Conservation (phyloP, 1,140 invertebrate genomes). For the Hestina assimilis region DNA sequence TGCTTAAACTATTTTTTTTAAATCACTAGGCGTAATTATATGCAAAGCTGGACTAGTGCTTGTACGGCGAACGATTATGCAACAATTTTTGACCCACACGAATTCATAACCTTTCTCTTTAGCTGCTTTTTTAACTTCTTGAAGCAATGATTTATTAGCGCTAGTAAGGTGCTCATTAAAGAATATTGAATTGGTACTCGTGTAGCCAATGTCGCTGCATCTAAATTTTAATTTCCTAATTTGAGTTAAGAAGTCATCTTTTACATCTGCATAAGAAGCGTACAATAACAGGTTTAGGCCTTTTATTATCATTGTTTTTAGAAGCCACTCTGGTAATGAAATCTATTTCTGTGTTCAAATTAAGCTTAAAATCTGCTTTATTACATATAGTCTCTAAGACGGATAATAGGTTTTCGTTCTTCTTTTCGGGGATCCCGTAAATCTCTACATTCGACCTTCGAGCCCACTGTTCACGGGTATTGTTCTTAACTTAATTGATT, state of each 20-base stretch:
- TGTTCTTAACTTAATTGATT: neutral
- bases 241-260: neutral
- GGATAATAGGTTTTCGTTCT: neutral
- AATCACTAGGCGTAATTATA: neutral
- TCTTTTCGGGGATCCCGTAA: constrained; percentile 5
- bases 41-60: neutral
- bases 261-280: constrained; percentile 3
- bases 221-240: neutral
- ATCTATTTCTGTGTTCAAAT: neutral
- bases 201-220: neutral
- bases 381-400: neutral
- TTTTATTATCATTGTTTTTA: neutral
- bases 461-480: constrained; percentile 5
- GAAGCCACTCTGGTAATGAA: neutral
- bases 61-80: neutral
- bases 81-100: neutral
- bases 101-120: neutral
- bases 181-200: neutral
- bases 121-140: neutral
- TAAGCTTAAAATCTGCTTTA: neutral
- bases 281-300: constrained; percentile 3
- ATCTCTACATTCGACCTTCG: constrained; percentile 4
- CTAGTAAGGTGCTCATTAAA: neutral
- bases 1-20: constrained; percentile 10
- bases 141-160: neutral